A percentile compares a stretch with the other conserved stretches of the same genome.
Evolutionary conservation across 1,140 invertebrate genomes (phyloP).

Genomic region (Teleogryllus occipitalis): DNA sequence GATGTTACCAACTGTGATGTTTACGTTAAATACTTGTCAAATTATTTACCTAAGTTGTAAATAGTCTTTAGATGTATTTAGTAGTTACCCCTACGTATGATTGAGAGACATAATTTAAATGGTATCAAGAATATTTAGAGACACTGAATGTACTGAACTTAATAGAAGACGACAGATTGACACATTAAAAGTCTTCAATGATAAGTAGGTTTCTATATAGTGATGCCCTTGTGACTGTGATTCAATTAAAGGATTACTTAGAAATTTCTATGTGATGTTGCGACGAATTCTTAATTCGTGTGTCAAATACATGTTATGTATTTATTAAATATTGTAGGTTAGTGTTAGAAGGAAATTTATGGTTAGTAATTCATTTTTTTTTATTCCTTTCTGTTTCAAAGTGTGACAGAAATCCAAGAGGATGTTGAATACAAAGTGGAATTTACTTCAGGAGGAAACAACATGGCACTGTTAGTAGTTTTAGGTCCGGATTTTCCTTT

Average conservation of each 20-base stretch:
- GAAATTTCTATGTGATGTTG: not conserved
- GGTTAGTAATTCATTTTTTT: not conserved
- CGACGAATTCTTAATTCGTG: not conserved
- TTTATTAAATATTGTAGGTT: not conserved
- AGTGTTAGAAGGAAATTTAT: not conserved
- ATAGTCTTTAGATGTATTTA: not conserved
- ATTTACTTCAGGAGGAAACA: constrained; percentile 51
- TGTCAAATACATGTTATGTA: not conserved
- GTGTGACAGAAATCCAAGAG: constrained; percentile 59
- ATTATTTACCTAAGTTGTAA: not conserved
- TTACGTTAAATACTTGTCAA: constrained; percentile 2
- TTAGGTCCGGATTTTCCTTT: constrained; percentile 60
- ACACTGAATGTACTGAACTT: constrained; percentile 41
- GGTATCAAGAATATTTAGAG: constrained; percentile 39
- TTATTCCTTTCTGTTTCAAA: constrained; percentile 27
- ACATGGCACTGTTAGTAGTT: constrained; percentile 53
- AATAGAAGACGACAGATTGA: constrained; percentile 58
- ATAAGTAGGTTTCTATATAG: constrained; percentile 37
- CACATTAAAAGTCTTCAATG: constrained; percentile 61
- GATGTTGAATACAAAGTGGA: constrained; percentile 60
- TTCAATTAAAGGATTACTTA: not conserved
- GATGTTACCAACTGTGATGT: constrained; percentile 4
- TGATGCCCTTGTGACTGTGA: not conserved
- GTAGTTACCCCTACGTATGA: not conserved
- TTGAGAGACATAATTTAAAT: not conserved